Evolutionary conservation across 2,888 invertebrate genomes (phyloP).

Genomic region (Brachypterus glaber): DNA sequence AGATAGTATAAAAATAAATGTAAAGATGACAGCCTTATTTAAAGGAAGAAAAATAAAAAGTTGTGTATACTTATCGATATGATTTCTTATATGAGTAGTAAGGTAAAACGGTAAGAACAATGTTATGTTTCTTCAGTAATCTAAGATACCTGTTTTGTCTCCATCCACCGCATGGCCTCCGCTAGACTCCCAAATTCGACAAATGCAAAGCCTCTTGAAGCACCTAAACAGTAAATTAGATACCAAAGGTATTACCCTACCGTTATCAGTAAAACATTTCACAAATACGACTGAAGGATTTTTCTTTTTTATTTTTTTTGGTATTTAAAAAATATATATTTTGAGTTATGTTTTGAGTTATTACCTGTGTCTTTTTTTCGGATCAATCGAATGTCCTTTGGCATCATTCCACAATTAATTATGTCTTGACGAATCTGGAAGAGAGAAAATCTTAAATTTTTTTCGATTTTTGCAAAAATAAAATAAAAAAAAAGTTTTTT

Average conservation of each 20-base stretch:
- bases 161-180: constrained; percentile 88
- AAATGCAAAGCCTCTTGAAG: constrained; percentile 82
- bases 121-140: constrained; percentile 32
- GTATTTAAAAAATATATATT: too few relatives aligned
- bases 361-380: constrained; percentile 78
- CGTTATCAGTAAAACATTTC: constrained; percentile 41
- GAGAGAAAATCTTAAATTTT: constrained; percentile 19
- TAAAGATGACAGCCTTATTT: too few relatives aligned
- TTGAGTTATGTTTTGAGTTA: constrained; percentile 18
- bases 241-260: constrained; percentile 41
- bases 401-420: constrained; percentile 61
- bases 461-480: background rate
- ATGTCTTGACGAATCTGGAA: constrained; percentile 69
- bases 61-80: constrained; percentile 24
- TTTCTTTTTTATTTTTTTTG: constrained; percentile 13
- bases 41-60: constrained; percentile 15
- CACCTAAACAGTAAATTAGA: constrained; percentile 67
- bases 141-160: constrained; percentile 71
- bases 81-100: constrained; percentile 17
- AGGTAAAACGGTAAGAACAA: constrained; percentile 19
- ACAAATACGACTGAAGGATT: constrained; percentile 47
- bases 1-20: too few relatives aligned
- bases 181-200: constrained; percentile 85
- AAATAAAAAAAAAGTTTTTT: constrained; percentile 8
- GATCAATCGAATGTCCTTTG: constrained; percentile 73